Percentiles rank a stretch among this genome's conserved stretches.
These are phyloP conservation scores for Oryctolagus cuniculus DNA, from an alignment of 2,113 vertebrate species.

Conservation along the genomic window mOryCun1.1 NC_091434.1:21894501-21895000, in stretches of 20 bases:
- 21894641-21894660: too few species aligned
- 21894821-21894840: background rate
- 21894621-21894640: too few species aligned
- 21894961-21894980: background rate
- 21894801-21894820: background rate
- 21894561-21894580: background rate
- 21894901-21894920: background rate
- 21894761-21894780: background rate
- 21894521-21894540: background rate
- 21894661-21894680: too few species aligned
- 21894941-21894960: background rate
- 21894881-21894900: background rate
- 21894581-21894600: background rate
- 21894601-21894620: too few species aligned
- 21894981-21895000: slow-evolving; percentile 31
- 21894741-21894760: background rate
- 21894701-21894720: too few species aligned
- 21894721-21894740: too few species aligned
- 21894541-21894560: background rate
- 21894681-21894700: too few species aligned
- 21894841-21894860: background rate
- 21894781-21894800: background rate
- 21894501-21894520: background rate
- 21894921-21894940: background rate
- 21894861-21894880: slow-evolving; percentile 44